Base-by-base conservation (phyloP, 2,113 vertebrate species). In the Stictonetta naevosa region DNA sequence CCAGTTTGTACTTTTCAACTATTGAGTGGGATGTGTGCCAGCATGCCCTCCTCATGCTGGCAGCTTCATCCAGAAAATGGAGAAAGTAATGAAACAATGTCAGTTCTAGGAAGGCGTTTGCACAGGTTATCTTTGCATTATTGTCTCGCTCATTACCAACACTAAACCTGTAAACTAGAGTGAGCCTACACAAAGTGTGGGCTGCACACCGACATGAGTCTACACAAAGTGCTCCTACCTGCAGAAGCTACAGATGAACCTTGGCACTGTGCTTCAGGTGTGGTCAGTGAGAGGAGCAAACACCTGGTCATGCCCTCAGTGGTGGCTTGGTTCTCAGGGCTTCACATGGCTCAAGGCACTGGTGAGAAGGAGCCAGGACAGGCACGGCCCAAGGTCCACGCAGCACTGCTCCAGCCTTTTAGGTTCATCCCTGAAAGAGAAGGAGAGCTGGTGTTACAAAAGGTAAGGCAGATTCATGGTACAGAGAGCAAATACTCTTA, bases 231-330 rank as follows among this genome's bases (percentile, higher is more conserved):
- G 36, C 25, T 93, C 89, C 74, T 95, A 92, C 91, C 86, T 95
- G 86, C 62, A 85, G 83, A 78, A 52, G 42, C 14, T 78, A 40
- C 72, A 29, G 44, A n/a, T 33, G 71, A 58, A 80, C 80, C 20
- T 76, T 79, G 13, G 14, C 1, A 1, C 52, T 64, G 36, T 42
- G 20, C 23, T 68, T 72, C 62, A n/a, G 34, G 23, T 53, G 23
- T 5, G 22, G 69, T 53, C 10, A n/a, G 5, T 2, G 38, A 89
- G 19, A 87, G 53, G 21, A 79, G 38, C 1, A 82, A 89, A 64
- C 13, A 23, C 60, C 44, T 40, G 52, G 38, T 31, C 46, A 18
- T 1, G 10, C 16, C 2, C 3, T 56, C 0, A 0, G 0, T 3
- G 2, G 36, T 29, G 29, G 11, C 68, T 82, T 67, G 46, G 6